phyloP scores from a whole-genome alignment of 2,888 invertebrate genomes.

The Sthenelais limicola region DNA sequence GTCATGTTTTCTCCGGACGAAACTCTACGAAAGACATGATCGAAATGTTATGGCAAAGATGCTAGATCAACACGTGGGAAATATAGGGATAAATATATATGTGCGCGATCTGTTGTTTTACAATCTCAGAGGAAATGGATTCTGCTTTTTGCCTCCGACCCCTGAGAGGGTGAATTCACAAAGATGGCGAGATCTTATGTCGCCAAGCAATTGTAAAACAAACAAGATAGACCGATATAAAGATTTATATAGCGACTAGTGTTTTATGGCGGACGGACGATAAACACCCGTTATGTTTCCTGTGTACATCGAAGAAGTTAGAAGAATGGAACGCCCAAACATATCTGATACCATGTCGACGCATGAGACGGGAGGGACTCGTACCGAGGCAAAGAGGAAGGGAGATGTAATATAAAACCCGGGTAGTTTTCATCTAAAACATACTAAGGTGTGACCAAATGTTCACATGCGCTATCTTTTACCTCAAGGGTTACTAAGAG shows the following conservation, averaged over 20 bases:
- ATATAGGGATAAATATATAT: constrained; percentile 29
- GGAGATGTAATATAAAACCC: too few relatives aligned
- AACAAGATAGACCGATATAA: constrained; percentile 19
- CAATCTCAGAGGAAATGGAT: constrained; percentile 27
- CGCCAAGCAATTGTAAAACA: constrained; percentile 15
- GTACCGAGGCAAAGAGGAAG: too few relatives aligned
- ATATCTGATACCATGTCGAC: constrained; percentile 27
- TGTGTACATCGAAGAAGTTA: constrained; percentile 9
- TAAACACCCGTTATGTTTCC: constrained; percentile 25
- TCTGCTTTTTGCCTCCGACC: constrained; percentile 1
- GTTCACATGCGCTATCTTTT: too few relatives aligned
- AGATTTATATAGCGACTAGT: constrained; percentile 29
- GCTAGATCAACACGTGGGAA: constrained; percentile 20
- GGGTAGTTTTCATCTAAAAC: too few relatives aligned
- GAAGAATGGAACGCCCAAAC: constrained; percentile 19
- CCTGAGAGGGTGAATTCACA: background rate
- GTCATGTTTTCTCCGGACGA: constrained; percentile 9
- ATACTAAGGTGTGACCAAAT: too few relatives aligned
- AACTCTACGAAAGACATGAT: background rate
- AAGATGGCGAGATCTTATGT: constrained; percentile 1
- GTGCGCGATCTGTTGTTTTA: constrained; percentile 19
- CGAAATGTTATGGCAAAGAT: constrained; percentile 22
- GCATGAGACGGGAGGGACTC: too few relatives aligned
- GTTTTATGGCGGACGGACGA: constrained; percentile 14
- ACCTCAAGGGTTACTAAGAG: too few relatives aligned